Percentiles rank a stretch among this genome's conserved stretches.
Evolutionary conservation across 2,113 vertebrate genomes (phyloP).

Genomic region (Sprattus sprattus): DNA sequence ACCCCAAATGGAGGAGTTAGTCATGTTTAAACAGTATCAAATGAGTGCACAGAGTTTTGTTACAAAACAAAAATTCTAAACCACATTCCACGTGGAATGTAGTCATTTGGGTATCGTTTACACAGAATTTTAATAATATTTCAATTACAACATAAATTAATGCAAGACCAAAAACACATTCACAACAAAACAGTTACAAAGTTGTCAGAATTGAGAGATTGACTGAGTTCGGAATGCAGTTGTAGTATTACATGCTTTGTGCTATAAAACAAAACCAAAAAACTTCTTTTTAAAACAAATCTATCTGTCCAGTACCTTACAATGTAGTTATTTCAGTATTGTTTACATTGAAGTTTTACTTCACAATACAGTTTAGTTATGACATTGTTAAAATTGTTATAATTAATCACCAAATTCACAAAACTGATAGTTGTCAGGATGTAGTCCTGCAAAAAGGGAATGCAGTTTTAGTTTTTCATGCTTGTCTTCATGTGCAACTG

Average conservation of each 20-base stretch:
- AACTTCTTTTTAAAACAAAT: background rate
- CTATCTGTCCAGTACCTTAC: background rate
- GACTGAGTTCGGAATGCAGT: background rate
- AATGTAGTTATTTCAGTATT: background rate
- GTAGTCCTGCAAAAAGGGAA: background rate
- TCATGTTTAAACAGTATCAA: background rate
- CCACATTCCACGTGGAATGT: background rate
- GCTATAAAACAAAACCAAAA: background rate
- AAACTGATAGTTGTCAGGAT: background rate
- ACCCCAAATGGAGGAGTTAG: no score
- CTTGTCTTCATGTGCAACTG: background rate
- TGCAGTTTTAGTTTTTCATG: slow-evolving; percentile 1
- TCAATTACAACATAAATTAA: background rate
- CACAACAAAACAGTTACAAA: background rate
- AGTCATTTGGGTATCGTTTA: background rate
- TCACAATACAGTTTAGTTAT: background rate
- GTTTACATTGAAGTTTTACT: background rate
- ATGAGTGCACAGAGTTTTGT: background rate
- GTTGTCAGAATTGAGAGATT: background rate
- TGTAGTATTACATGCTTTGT: background rate
- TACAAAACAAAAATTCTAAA: background rate
- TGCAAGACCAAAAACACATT: background rate
- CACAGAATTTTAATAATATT: background rate
- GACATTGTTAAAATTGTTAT: background rate
- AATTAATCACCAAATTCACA: background rate